These are phyloP conservation scores for Agrotis segetum DNA, from an alignment of 2,888 invertebrate genomes.

Conservation along the genomic window DNA sequence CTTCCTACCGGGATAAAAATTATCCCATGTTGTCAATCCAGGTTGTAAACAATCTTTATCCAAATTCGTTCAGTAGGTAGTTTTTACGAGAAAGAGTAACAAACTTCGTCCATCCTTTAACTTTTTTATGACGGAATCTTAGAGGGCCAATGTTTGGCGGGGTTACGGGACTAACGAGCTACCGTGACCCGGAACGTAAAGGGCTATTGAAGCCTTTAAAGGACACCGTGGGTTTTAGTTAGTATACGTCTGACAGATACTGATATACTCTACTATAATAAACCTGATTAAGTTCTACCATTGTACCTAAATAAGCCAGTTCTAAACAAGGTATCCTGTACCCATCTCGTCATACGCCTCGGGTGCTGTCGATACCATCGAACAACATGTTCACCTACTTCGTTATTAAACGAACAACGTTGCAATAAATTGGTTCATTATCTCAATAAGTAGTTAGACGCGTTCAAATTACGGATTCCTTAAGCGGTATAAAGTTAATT, in stretches of 20 bases:
- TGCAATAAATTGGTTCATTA: conserved; percentile 46
- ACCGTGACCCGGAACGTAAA: too few relatives aligned
- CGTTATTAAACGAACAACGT: conserved; percentile 37
- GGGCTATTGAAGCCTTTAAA: too few relatives aligned
- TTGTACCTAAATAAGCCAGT: conserved; percentile 29
- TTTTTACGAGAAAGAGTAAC: too few relatives aligned
- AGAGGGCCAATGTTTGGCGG: too few relatives aligned
- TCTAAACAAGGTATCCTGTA: conserved; percentile 31
- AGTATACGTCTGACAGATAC: too few relatives aligned
- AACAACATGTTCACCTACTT: conserved; percentile 55
- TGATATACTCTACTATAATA: background rate
- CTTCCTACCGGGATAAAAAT: too few relatives aligned
- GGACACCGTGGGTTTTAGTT: too few relatives aligned
- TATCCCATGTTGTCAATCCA: background rate
- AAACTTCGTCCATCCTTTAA: background rate
- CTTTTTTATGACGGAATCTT: too few relatives aligned
- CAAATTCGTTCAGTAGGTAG: too few relatives aligned
- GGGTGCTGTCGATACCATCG: conserved; percentile 53
- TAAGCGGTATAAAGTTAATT: conserved; percentile 8
- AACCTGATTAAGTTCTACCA: conserved; percentile 6
- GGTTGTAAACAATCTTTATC: too few relatives aligned
- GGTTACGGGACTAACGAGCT: too few relatives aligned
- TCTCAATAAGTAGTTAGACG: conserved; percentile 37
- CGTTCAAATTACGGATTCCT: conserved; percentile 22
- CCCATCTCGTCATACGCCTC: conserved; percentile 46